Conservation (phyloP, 1,140 invertebrate species). For the Drosophila grimshawi region DNA sequence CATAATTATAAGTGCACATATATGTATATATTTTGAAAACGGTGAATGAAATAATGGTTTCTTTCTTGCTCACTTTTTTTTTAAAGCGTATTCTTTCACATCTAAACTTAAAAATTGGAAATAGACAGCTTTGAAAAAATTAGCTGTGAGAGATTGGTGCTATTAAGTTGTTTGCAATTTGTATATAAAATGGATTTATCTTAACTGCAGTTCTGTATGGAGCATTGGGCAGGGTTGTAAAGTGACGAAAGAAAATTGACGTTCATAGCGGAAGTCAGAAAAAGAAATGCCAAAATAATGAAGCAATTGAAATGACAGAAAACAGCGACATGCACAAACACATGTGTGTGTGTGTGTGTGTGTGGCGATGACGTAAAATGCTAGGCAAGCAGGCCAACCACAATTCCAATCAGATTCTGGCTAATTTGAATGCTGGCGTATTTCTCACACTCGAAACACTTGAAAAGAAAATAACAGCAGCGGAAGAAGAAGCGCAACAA, state of each 20-base stretch:
- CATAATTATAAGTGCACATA: no score
- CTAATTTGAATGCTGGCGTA: conserved; percentile 74
- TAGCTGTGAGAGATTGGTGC: no score
- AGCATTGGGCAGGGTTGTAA: no score
- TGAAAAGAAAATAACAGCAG: conserved; percentile 47
- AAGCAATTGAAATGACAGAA: conserved; percentile 66
- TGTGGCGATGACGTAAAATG: conserved; percentile 57
- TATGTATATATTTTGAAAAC: no score
- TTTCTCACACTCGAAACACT: conserved; percentile 57
- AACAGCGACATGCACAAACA: conserved; percentile 43
- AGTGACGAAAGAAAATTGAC: conserved; percentile 51
- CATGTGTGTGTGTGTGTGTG: conserved; percentile 2
- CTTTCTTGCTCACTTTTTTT: no score
- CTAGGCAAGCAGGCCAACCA: conserved; percentile 50
- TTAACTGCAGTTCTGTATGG: no score
- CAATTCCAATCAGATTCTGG: conserved; percentile 64
- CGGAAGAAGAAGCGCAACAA: not conserved
- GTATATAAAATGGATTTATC: no score
- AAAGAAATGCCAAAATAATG: conserved; percentile 56
- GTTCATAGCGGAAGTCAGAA: conserved; percentile 17
- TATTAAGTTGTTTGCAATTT: no score
- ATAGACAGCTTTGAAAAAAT: no score
- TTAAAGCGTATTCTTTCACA: no score
- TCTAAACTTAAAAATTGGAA: no score
- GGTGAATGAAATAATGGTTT: no score